These are phyloP conservation scores for Lethrus apterus DNA, from an alignment of 1,140 invertebrate genomes.

Conservation along the genomic window DNA sequence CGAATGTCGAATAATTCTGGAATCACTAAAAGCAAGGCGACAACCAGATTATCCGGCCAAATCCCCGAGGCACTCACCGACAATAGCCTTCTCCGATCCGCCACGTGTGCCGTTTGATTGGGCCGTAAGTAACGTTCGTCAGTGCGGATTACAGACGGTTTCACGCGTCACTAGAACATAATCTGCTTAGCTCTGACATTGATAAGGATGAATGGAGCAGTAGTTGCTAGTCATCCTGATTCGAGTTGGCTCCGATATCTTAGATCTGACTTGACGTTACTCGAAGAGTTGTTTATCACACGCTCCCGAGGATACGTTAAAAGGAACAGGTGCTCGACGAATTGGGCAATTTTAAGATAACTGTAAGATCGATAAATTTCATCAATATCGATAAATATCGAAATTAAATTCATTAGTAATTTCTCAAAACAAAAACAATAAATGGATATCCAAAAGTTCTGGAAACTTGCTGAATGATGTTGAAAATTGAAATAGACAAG, in stretches of 20 bases:
- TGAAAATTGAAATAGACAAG: too few relatives aligned
- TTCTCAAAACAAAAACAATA: too few relatives aligned
- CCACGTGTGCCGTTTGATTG: constrained; percentile 38
- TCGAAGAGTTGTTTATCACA: neutral
- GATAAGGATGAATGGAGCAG: constrained; percentile 39
- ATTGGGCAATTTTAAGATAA: neutral
- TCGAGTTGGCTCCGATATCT: constrained; percentile 7
- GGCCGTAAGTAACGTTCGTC: constrained; percentile 36
- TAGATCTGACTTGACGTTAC: constrained; percentile 8
- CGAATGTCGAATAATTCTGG: neutral
- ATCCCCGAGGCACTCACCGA: constrained; percentile 24
- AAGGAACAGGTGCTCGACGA: too few relatives aligned
- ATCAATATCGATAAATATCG: too few relatives aligned
- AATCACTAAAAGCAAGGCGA: constrained; percentile 19
- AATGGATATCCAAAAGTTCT: too few relatives aligned
- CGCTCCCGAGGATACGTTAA: neutral
- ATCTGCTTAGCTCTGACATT: constrained; percentile 41
- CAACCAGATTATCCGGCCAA: constrained; percentile 25
- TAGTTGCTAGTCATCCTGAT: constrained; percentile 16
- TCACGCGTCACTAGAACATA: constrained; percentile 42
- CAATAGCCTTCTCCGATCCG: constrained; percentile 17
- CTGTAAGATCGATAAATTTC: neutral
- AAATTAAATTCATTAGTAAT: too few relatives aligned
- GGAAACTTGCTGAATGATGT: too few relatives aligned
- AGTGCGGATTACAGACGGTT: constrained; percentile 40